Conservation (phyloP, 2,113 vertebrate species). For the Megaceryle maxima region DNA sequence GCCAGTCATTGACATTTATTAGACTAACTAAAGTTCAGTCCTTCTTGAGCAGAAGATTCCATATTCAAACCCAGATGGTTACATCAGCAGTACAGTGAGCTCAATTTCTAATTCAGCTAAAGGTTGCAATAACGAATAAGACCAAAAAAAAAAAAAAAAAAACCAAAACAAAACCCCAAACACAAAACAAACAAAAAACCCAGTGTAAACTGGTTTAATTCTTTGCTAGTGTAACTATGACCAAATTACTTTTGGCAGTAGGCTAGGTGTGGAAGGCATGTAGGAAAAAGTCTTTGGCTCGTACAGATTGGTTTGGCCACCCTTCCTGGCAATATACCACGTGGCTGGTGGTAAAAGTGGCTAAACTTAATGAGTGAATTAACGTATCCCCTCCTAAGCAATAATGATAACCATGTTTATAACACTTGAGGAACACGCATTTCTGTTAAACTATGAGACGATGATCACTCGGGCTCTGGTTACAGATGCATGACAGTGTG, state of each 20-base stretch:
- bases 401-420: background rate
- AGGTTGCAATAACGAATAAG: background rate
- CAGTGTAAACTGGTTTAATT: background rate
- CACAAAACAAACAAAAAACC: too few relatives aligned
- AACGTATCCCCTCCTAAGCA: background rate
- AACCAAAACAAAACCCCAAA: background rate
- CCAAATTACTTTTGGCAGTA: background rate
- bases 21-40: background rate
- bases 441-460: background rate
- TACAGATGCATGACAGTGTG: background rate
- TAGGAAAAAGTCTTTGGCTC: background rate
- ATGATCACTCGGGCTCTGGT: background rate
- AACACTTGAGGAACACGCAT: background rate
- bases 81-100: background rate
- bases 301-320: background rate
- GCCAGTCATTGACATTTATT: background rate
- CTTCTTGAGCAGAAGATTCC: constrained; percentile 12
- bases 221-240: background rate
- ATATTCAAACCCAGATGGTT: background rate
- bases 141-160: background rate
- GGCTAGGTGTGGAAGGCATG: background rate
- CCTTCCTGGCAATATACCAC: background rate
- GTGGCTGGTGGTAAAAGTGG: background rate
- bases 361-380: background rate
- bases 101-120: background rate